Evolutionary conservation across 2,797 vertebrate species (phyloP).

Genomic region (Mormyrus proboscirostris): DNA sequence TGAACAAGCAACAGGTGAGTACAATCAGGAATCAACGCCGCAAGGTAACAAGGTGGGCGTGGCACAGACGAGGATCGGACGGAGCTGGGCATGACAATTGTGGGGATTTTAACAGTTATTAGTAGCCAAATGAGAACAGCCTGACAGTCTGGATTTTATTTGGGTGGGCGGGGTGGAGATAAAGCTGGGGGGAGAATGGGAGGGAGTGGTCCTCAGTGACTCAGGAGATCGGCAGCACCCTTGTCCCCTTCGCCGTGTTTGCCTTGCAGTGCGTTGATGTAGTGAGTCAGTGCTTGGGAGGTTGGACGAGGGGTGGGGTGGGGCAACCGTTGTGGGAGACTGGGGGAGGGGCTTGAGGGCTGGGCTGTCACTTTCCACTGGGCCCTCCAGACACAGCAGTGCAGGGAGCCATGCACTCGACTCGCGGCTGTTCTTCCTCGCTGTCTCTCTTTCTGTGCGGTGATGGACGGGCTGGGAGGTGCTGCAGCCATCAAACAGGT

Average conservation of each 20-base stretch:
- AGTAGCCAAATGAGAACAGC: not conserved
- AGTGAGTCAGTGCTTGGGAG: conserved; percentile 53
- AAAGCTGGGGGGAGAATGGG: not conserved
- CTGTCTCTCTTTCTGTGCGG: conserved; percentile 11
- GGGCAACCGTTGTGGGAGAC: not conserved
- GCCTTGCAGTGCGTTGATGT: not conserved
- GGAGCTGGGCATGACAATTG: no score
- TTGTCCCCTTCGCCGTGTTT: not conserved
- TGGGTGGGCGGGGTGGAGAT: not conserved
- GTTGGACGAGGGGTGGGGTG: not conserved
- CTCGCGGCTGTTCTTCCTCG: not conserved
- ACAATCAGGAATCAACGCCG: no score
- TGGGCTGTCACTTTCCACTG: conserved; percentile 27
- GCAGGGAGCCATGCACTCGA: not conserved
- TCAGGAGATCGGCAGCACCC: not conserved
- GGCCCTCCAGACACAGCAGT: not conserved
- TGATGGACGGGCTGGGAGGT: not conserved
- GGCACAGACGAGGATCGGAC: no score
- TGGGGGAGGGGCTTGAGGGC: not conserved
- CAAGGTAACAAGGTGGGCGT: no score
- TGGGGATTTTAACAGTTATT: not conserved
- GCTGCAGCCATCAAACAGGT: conserved; percentile 10
- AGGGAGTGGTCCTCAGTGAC: not conserved
- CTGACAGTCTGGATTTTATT: not conserved
- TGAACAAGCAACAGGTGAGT: no score